A percentile compares a stretch with the other conserved stretches of the same genome.
Conservation (phyloP, 2,888 invertebrate genomes). For the Andrena praecox region DNA sequence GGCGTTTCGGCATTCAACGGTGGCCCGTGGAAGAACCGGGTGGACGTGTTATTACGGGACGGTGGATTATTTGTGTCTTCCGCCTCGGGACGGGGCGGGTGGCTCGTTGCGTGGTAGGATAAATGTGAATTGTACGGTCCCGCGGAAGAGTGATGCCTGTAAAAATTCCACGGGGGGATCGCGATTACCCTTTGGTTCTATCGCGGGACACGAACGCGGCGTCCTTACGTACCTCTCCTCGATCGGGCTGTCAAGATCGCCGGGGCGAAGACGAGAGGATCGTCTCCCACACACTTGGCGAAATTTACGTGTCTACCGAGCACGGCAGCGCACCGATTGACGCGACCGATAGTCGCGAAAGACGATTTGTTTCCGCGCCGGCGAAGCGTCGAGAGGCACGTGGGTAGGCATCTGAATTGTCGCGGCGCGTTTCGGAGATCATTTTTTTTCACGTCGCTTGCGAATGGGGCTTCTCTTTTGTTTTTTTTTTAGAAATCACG, state of each 20-base stretch:
- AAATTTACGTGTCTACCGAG: constrained; percentile 67
- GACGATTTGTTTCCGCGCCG: constrained; percentile 67
- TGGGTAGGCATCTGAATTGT: constrained; percentile 47
- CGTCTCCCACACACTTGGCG: constrained; percentile 61
- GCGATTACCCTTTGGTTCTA: constrained; percentile 24
- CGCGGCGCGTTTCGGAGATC: constrained; percentile 11
- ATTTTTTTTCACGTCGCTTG: neutral
- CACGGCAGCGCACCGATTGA: constrained; percentile 60
- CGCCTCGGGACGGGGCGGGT: neutral
- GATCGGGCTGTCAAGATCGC: constrained; percentile 66
- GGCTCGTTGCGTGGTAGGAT: neutral
- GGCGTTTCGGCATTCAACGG: neutral
- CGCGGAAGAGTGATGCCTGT: neutral
- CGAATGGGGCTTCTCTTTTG: neutral
- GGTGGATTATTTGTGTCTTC: constrained; percentile 1
- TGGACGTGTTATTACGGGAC: constrained; percentile 10
- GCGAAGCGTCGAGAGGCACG: constrained; percentile 54
- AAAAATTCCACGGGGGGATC: constrained; percentile 16
- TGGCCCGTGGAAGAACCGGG: neutral
- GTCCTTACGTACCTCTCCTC: constrained; percentile 22
- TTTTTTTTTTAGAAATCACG: too few relatives aligned
- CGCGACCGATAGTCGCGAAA: constrained; percentile 57
- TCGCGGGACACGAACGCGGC: constrained; percentile 8
- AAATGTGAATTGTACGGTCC: neutral
- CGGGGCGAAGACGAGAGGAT: constrained; percentile 45